Evolutionary conservation across 2,113 vertebrate species (phyloP), one percentile per base, ranked within the genome.

Genomic region (Otolemur garnettii): DNA sequence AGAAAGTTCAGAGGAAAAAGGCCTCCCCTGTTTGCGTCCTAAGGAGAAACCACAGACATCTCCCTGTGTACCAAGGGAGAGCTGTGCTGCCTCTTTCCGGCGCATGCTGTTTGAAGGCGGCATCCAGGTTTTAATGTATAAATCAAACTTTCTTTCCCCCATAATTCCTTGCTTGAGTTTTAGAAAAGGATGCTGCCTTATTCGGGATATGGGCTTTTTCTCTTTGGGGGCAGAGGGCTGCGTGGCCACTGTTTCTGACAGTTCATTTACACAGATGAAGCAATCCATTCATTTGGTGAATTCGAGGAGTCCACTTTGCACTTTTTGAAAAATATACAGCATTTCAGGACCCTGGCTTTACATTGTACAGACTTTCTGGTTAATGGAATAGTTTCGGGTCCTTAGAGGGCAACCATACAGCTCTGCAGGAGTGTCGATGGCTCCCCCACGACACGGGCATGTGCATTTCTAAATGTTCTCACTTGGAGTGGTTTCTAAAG

Each of bases 171-270:
- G 42, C 53, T 82, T 74, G 78, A 33, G n/a, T 79, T 97, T 95
- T 59, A 33, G 60, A 62, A 90, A 81, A 90, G 68, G 72, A 83
- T n/a, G 11, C 50, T 82, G 57, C 60, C 93, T 94, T 93, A 71
- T 92, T 88, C 69, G 88, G 72, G 72, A 68, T 68, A 1, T 35
- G 19, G 30, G 10, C 59, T 68, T 90, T 68, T 94, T 86, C 87
- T 95, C 96, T 96, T 95, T 77, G 88, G 90, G 78, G 91, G 89
- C 90, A 93, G 77, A 92, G 96, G 92, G 97, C 96, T 97, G 5
- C 35, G 50, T 85, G 72, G 82, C 92, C 98, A 97, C 98, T 98
- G 98, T 98, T 98, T 97, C 96, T 97, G 98, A 97, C 97, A 97
- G 97, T 98, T 97, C 98, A 96, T 98, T 97, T 97, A 60, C 86